A percentile compares a stretch with the other conserved stretches of the same genome.
Evolutionary conservation across 1,140 invertebrate genomes (phyloP).

Genomic region (Micrasema minimum): DNA sequence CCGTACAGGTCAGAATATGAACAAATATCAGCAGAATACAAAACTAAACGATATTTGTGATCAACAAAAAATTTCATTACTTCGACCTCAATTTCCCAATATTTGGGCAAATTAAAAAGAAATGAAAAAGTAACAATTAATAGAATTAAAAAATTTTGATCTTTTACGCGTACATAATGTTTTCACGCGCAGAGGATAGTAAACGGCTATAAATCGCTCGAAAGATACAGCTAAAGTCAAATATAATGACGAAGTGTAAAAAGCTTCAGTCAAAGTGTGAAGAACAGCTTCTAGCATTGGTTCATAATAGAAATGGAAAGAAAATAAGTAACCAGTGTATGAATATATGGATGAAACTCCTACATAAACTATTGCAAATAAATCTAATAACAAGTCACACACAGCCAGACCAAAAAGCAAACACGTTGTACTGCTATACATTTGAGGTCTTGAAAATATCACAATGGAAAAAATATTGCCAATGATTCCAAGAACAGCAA

Average conservation of each 20-base stretch:
- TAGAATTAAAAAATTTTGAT: neutral
- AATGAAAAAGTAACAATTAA: neutral
- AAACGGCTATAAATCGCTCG: conserved; percentile 2
- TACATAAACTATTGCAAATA: neutral
- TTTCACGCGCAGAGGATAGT: conserved; percentile 5
- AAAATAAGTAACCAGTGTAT: neutral
- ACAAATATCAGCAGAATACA: too few species aligned
- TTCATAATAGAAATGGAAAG: neutral
- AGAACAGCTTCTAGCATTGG: neutral
- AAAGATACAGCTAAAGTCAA: conserved; percentile 10
- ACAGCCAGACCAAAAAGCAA: neutral
- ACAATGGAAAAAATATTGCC: conserved; percentile 12
- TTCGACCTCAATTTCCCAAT: conserved; percentile 2
- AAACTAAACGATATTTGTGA: too few species aligned
- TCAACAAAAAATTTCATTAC: too few species aligned
- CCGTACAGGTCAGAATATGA: too few species aligned
- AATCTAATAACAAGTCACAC: neutral
- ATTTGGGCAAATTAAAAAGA: neutral
- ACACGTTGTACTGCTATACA: neutral
- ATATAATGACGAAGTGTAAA: neutral
- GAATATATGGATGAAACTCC: neutral
- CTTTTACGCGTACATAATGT: conserved; percentile 5
- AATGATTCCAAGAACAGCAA: neutral
- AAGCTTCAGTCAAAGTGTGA: neutral
- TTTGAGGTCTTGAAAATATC: neutral